Evolutionary conservation across 2,113 vertebrate genomes (phyloP).

Genomic region (Sapayoa aenigma): DNA sequence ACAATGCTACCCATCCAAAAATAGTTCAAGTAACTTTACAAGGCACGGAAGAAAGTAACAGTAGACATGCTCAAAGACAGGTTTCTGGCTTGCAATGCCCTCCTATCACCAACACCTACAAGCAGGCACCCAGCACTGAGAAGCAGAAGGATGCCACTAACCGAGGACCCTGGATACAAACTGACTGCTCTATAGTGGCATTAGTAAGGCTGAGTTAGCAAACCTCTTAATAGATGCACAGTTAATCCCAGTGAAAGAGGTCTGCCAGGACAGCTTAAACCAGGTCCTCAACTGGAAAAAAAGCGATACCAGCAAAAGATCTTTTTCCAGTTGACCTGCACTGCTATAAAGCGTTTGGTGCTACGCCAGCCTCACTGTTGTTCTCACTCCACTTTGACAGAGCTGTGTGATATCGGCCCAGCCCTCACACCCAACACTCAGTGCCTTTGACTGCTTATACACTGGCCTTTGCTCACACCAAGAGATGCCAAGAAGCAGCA

Average conservation of each 20-base stretch:
- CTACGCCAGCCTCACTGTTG: not conserved
- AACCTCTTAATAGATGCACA: not conserved
- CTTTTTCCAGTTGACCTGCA: conserved; percentile 28
- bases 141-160: not conserved
- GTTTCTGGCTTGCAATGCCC: not conserved
- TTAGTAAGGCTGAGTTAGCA: not conserved
- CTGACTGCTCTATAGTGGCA: not conserved
- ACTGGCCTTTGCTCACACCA: accelerated
- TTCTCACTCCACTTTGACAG: not conserved
- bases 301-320: not conserved
- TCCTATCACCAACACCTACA: not conserved
- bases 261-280: conserved; percentile 16
- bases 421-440: not conserved
- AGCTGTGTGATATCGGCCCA: accelerated
- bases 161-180: not conserved
- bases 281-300: conserved; percentile 7
- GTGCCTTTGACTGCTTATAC: not conserved
- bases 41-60: not conserved
- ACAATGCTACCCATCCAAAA: not conserved
- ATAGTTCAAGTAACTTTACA: not conserved
- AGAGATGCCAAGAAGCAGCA: too few species aligned
- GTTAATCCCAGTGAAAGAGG: not conserved
- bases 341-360: accelerated
- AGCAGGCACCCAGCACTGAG: not conserved
- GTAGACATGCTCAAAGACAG: not conserved